Evolutionary conservation across 2,797 vertebrate species (phyloP), one percentile per base, ranked within the genome.

Genomic region (Erpetoichthys calabaricus): DNA sequence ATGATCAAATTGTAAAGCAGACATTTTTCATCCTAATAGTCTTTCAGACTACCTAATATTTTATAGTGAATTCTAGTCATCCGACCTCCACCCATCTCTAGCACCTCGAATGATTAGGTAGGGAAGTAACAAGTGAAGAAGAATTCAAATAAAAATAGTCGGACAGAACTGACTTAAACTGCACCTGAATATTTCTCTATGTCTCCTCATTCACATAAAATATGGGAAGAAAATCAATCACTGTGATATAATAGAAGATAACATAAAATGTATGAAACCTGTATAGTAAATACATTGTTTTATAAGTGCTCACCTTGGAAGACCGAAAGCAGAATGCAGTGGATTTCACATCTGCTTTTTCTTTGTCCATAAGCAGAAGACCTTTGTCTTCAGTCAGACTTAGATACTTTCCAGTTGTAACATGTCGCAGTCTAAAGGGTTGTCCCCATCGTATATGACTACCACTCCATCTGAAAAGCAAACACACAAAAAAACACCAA

Each of bases 371-470:
- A 44, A 97, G 83, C 45, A 92, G 80, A 61, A 97, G 85, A 53
- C 79, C 89, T 62, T 87, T 89, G 68, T 95, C 94, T 56, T 96
- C 91, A 67, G 84, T 77, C 54, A 97, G 81, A 72, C 91, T 96
- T 60, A 97, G 79, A 71, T 97, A 97, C 61, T 93, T 94, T 57
- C 94, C 94, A 2, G 92, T 97, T 50, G 94, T 97, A 76, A 97
- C 91, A 5, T 97, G 94, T 62, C 94, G 85, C 55, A 97, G 79
- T 71, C 94, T 80, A 74, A 97, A 97, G 0, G 87, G 87, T 71
- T 97, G 94, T 59, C 92, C 93, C 94, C 94, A 97, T 57, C 91
- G 84, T 55, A 90, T 94, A 58, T 97, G 94, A 74, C 93, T 96
- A 45, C 94, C 94, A 57, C 94, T 96, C 94, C 94, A 96, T 69